Evolutionary conservation across 2,113 vertebrate species (phyloP).

Genomic region (Brachyistius frenatus): DNA sequence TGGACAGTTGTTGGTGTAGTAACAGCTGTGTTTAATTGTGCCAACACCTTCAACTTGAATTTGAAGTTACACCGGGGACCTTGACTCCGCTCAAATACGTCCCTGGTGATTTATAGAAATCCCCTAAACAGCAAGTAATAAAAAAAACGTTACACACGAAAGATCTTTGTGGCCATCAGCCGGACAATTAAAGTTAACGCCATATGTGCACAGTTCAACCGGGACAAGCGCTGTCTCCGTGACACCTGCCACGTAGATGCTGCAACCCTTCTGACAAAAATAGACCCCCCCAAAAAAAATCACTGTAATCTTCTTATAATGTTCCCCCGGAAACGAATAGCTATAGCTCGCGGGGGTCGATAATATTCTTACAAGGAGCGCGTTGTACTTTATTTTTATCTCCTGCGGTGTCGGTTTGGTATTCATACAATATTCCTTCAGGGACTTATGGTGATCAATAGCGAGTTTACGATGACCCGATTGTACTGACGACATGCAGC

Average conservation of each 20-base stretch:
- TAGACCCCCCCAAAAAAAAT: constrained; percentile 24
- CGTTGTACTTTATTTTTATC: constrained; percentile 67
- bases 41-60: neutral
- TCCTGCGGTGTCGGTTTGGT: constrained; percentile 51
- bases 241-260: constrained; percentile 16
- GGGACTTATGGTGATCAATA: constrained; percentile 71
- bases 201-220: neutral
- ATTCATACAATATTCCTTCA: constrained; percentile 59
- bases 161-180: constrained; percentile 4
- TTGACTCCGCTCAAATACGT: neutral
- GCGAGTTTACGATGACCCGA: constrained; percentile 52
- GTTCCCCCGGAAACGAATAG: constrained; percentile 42
- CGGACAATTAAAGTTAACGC: neutral
- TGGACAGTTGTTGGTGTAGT: neutral
- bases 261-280: constrained; percentile 16
- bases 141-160: neutral
- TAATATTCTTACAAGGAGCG: constrained; percentile 37
- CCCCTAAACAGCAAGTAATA: neutral
- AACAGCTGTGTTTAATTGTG: neutral
- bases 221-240: constrained; percentile 24
- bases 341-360: constrained; percentile 29
- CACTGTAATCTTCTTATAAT: constrained; percentile 35
- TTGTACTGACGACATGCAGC: constrained; percentile 40
- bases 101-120: neutral
- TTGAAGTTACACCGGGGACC: constrained; percentile 3